phyloP scores from a whole-genome alignment of 2,797 vertebrate genomes.

The Phylloscopus collybita region DNA sequence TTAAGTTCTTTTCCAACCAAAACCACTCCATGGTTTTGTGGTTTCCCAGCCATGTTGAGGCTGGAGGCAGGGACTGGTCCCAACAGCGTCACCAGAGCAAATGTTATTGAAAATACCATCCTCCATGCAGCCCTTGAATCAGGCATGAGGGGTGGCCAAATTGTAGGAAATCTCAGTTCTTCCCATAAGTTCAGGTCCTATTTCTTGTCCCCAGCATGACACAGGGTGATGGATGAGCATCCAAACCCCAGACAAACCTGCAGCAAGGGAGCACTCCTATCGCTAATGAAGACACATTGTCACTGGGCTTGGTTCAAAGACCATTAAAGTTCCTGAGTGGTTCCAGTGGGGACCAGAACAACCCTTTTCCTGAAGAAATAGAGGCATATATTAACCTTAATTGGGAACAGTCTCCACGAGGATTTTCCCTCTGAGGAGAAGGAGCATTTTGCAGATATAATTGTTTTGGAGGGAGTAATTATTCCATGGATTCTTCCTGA shows the following conservation, averaged over 20 bases:
- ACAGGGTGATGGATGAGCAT: conserved; percentile 18
- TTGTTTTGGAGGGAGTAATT: conserved; percentile 42
- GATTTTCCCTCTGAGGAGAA: conserved; percentile 35
- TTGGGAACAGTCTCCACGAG: conserved; percentile 39
- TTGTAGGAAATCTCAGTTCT: not conserved
- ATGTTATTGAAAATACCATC: not conserved
- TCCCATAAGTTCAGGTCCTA: not conserved
- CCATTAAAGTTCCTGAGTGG: not conserved
- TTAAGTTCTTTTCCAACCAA: not conserved
- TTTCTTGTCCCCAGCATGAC: not conserved
- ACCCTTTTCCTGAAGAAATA: conserved; percentile 13
- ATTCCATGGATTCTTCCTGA: not conserved
- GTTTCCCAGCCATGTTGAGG: not conserved
- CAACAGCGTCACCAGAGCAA: not conserved
- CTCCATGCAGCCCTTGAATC: not conserved
- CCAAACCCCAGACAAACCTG: conserved; percentile 10
- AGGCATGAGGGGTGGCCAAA: fast-evolving
- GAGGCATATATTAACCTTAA: conserved; percentile 56
- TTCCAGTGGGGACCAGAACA: conserved; percentile 1
- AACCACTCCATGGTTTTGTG: not conserved
- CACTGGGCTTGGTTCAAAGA: conserved; percentile 24
- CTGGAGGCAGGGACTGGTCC: not conserved
- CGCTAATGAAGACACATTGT: conserved; percentile 47
- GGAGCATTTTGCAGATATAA: conserved; percentile 50
- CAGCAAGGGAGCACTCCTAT: conserved; percentile 1